Percentiles rank a stretch among this genome's conserved stretches.
phyloP scores from a whole-genome alignment of 2,113 vertebrate species.

The Anseranas semipalmata region DNA sequence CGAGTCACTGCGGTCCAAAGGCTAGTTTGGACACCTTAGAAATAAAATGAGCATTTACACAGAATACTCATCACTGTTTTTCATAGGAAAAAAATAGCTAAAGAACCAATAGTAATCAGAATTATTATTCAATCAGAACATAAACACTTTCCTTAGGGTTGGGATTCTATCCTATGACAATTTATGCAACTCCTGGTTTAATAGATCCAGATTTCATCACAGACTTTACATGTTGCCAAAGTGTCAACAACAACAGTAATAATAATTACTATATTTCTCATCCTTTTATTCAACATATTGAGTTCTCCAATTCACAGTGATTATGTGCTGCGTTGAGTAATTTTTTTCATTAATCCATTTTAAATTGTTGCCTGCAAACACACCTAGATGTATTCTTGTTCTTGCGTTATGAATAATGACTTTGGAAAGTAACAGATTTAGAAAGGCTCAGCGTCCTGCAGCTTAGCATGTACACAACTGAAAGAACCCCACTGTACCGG shows the following conservation, averaged over 20 bases:
- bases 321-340: background rate
- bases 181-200: background rate
- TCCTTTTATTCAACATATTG: background rate
- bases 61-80: background rate
- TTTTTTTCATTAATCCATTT: background rate
- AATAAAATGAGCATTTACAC: background rate
- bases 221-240: background rate
- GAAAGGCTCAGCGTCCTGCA: background rate
- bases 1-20: background rate
- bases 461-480: background rate
- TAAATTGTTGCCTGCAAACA: background rate
- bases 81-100: background rate
- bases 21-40: background rate
- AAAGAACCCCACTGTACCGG: background rate
- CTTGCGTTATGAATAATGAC: background rate
- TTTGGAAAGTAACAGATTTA: background rate
- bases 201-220: background rate
- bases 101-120: background rate
- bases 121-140: background rate
- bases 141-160: background rate
- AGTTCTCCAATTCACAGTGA: background rate
- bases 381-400: background rate
- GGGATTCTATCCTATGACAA: background rate
- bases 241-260: background rate
- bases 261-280: background rate